Conservation (phyloP, 2,797 vertebrate genomes). For the Triplophysa yarkandensis region DNA sequence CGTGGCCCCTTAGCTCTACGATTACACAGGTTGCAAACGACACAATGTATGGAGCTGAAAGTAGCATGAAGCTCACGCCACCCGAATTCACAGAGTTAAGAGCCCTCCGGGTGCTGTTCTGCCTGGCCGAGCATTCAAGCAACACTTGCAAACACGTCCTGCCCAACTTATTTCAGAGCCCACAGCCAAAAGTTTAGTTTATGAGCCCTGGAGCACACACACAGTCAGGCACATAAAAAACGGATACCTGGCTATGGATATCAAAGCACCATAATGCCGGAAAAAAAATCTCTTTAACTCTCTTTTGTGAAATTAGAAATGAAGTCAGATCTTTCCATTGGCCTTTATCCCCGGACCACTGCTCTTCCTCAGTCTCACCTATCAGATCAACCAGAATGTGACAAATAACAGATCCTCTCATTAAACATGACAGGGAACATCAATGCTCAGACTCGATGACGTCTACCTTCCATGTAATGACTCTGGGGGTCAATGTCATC, state of each 20-base stretch:
- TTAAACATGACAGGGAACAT: constrained; percentile 93
- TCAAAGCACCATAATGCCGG: constrained; percentile 67
- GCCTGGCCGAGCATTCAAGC: constrained; percentile 70
- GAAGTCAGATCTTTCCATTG: constrained; percentile 44
- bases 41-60: constrained; percentile 63
- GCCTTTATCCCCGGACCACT: constrained; percentile 77
- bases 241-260: constrained; percentile 58
- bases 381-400: constrained; percentile 84
- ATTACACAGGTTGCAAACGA: constrained; percentile 64
- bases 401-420: constrained; percentile 90
- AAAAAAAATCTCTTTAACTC: constrained; percentile 58
- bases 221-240: constrained; percentile 74
- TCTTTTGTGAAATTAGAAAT: background rate
- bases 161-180: constrained; percentile 67
- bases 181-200: constrained; percentile 63
- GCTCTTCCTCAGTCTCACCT: constrained; percentile 85
- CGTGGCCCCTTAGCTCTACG: constrained; percentile 53
- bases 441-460: constrained; percentile 77
- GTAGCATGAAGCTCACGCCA: constrained; percentile 63
- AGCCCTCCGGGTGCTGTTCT: constrained; percentile 70
- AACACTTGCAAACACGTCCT: constrained; percentile 72
- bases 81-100: constrained; percentile 67
- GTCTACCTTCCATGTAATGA: constrained; percentile 53
- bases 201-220: constrained; percentile 69
- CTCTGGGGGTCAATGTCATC: constrained; percentile 4